Evolutionary conservation across 2,888 invertebrate genomes (phyloP), one percentile per base, ranked within the genome.

Genomic region (Zygaena filipendulae): DNA sequence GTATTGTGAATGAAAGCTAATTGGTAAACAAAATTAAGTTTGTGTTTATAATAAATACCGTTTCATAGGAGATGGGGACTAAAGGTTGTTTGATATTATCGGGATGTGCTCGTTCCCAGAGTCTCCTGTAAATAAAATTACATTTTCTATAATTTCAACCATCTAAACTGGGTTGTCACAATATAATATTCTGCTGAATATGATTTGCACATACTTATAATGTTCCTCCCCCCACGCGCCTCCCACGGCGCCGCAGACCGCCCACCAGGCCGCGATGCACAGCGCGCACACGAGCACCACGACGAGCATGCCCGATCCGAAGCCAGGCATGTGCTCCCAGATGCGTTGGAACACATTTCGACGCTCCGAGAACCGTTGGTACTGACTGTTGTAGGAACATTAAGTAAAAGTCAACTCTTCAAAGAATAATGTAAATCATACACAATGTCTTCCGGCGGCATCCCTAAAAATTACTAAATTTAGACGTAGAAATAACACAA

Each of bases 81-180:
- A 63, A 42, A 0, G 70, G 63, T 30, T 66, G 64, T 36, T 71
- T 70, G 0, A 66, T 57, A 13, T 59, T 59, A 24, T 79, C 77
- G 2, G 79, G 79, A 35, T 81, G 79, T 3, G 74, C 68, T 5
- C 66, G 57, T 38, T 77, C 71, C 79, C 79, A 80, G 6, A 80
- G 44, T 41, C 67, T 68, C 21, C 80, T 77, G 47, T 20, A 53
- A 52, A 8, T 13, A 7, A 11, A 20, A 20, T 19, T 14, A 7
- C 19, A 13, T 7, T 9, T 21, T n/a, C 21, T 19, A n/a, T n/a
- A n/a, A n/a, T n/a, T n/a, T n/a, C n/a, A 16, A 16, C 16, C 16
- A 7, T 16, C 16, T 6, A 16, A 16, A 7, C 16, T 4, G 16
- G 4, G 7, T 16, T 16, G 16, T 16, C 5, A 6, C 7, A 7